Conservation (phyloP, 2,888 invertebrate genomes). For the Cosmia trapezina region DNA sequence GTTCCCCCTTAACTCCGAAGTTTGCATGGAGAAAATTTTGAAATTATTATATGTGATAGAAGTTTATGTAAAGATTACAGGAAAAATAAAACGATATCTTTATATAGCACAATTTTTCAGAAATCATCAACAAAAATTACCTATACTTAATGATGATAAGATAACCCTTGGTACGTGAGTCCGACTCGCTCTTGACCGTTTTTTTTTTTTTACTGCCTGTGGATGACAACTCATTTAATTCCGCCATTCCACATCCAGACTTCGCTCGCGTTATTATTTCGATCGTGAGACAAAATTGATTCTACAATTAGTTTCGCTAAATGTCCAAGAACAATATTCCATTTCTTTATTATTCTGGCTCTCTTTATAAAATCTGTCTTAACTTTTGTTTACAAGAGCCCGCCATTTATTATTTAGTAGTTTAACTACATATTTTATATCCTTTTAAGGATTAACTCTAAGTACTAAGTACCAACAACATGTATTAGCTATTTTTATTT, state of each 20-base stretch:
- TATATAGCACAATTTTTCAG: too few species aligned
- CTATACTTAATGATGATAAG: too few species aligned
- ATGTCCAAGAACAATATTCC: not conserved
- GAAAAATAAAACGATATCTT: too few species aligned
- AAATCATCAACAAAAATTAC: too few species aligned
- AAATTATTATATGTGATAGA: too few species aligned
- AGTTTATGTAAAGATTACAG: too few species aligned
- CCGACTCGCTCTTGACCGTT: too few species aligned
- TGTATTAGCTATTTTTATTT: slow-evolving; percentile 33
- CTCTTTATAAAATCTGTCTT: not conserved
- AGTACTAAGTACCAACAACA: slow-evolving; percentile 18
- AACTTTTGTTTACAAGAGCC: slow-evolving; percentile 18
- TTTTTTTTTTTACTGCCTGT: slow-evolving; percentile 11
- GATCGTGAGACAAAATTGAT: slow-evolving; percentile 44
- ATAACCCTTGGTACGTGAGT: too few species aligned
- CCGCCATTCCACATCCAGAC: not conserved
- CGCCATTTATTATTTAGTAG: slow-evolving; percentile 15
- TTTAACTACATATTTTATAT: slow-evolving; percentile 46
- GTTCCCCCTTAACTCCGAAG: too few species aligned
- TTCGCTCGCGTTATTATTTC: not conserved
- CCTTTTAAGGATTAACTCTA: slow-evolving; percentile 35
- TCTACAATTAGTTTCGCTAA: slow-evolving; percentile 23
- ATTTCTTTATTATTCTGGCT: slow-evolving; percentile 4
- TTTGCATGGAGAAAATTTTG: too few species aligned
- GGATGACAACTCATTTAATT: not conserved